phyloP scores from a whole-genome alignment of 2,797 vertebrate genomes.

The Gallirallus australis region DNA sequence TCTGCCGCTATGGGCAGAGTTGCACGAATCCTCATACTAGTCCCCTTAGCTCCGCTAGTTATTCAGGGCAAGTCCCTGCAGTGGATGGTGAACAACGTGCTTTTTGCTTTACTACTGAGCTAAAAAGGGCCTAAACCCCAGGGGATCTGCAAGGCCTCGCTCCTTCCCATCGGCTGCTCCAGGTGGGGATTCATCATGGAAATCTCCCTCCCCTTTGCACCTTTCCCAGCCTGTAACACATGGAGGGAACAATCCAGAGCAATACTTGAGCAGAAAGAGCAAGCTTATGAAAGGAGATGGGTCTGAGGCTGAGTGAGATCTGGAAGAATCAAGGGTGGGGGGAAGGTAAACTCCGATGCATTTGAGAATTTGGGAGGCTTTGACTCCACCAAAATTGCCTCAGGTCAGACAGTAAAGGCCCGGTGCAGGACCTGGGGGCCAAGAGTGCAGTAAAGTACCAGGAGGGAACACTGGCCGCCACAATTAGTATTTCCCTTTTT shows the following conservation, averaged over 20 bases:
- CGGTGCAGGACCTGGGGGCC: fast-evolving
- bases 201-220: background rate
- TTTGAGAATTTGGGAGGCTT: too few species aligned
- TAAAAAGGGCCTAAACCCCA: fast-evolving
- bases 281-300: background rate
- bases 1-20: background rate
- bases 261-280: fast-evolving
- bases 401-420: background rate
- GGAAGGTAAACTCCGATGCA: fast-evolving
- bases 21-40: background rate
- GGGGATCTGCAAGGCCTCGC: fast-evolving
- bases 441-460: fast-evolving
- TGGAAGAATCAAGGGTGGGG: fast-evolving
- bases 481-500: fast-evolving
- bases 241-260: too few species aligned
- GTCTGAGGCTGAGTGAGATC: background rate
- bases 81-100: background rate
- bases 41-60: background rate
- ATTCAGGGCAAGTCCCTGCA: background rate
- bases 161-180: background rate
- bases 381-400: fast-evolving
- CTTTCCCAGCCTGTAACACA: background rate
- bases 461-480: fast-evolving
- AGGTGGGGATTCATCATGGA: fast-evolving
- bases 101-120: background rate